These are phyloP conservation scores for Heliconius eleuchia DNA, from an alignment of 1,140 invertebrate genomes.

Conservation along the genomic window DNA sequence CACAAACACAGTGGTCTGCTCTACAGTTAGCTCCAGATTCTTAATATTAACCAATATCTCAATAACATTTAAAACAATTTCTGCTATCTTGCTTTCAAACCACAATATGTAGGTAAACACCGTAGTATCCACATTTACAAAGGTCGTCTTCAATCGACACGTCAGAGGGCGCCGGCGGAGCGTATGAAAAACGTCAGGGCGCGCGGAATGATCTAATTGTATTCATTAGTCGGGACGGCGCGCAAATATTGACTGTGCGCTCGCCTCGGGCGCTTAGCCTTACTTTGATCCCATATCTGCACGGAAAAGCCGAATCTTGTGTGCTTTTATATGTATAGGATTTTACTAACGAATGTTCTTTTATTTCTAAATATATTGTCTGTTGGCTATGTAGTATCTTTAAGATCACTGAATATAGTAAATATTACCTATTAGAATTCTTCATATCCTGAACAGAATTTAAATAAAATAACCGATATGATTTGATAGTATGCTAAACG, in stretches of 20 bases:
- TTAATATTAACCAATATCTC: not conserved
- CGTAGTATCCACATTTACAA: slow-evolving; percentile 42
- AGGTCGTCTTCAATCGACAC: slow-evolving; percentile 68
- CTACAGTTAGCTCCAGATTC: not conserved
- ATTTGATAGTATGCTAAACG: too few relatives aligned
- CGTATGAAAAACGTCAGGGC: slow-evolving; percentile 78
- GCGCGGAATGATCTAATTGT: slow-evolving; percentile 81
- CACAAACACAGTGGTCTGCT: too few relatives aligned
- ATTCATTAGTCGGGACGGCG: slow-evolving; percentile 77
- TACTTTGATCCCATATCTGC: slow-evolving; percentile 42
- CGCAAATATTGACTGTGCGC: slow-evolving; percentile 75
- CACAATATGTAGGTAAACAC: slow-evolving; percentile 46
- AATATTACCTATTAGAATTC: too few relatives aligned
- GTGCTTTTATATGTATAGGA: slow-evolving; percentile 6
- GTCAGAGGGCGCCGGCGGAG: slow-evolving; percentile 64
- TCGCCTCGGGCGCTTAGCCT: slow-evolving; percentile 48
- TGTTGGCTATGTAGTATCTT: not conserved
- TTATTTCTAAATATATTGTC: not conserved
- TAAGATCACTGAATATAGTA: too few relatives aligned
- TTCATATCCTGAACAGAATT: too few relatives aligned
- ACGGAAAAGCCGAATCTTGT: slow-evolving; percentile 26
- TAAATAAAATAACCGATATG: too few relatives aligned
- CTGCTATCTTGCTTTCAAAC: not conserved
- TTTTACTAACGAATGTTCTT: slow-evolving; percentile 10
- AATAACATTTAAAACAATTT: not conserved